Base-by-base conservation (phyloP, 2,113 vertebrate species). In the Ahaetulla prasina region DNA sequence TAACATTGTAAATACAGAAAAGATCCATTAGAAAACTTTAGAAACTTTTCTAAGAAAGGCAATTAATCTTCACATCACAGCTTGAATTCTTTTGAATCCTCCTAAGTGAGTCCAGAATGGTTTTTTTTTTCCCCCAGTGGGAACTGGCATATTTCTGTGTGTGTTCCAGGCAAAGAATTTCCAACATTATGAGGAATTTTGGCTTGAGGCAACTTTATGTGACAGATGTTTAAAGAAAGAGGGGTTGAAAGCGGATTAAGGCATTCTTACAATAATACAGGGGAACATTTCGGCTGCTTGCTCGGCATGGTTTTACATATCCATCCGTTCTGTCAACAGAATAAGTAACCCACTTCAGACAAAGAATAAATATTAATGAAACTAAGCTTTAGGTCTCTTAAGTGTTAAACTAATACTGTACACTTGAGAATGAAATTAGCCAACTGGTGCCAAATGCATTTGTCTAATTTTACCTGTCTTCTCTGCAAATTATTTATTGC, bases 81-180 rank as follows among this genome's bases (percentile, higher is more conserved):
- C 89, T 43, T 80, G 96, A 96, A 96, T 93, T 57, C n/a, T 87
- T 95, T 87, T 93, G 85, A n/a, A 89, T 94, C 53, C n/a, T 94
- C 4, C 92, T 95, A 86, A 96, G 85, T 96, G 86, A 96, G 85
- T 84, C 54, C 8, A 89, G 45, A 93, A 94, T 5, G 87, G 90
- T 50, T 50, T 27, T 93, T 93, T 90, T 95, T 96, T 91, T 1
- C 8, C 96, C 96, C 93, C 85, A 94, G 87, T 45, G 91, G 47
- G 90, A 96, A 96, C 94, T 94, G 93, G 91, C 91, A 87, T 91
- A 80, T 25, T 54, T 92, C 35, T 80, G 87, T 91, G 93, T 93
- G 89, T 93, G 93, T 94, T 89, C 87, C 90, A 95, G 94, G 93
- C 80, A 90, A 97, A 94, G 90, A 95, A 96, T 95, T 97, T 96